phyloP scores from a whole-genome alignment of 2,888 invertebrate species.

The Branchellion lobata region DNA sequence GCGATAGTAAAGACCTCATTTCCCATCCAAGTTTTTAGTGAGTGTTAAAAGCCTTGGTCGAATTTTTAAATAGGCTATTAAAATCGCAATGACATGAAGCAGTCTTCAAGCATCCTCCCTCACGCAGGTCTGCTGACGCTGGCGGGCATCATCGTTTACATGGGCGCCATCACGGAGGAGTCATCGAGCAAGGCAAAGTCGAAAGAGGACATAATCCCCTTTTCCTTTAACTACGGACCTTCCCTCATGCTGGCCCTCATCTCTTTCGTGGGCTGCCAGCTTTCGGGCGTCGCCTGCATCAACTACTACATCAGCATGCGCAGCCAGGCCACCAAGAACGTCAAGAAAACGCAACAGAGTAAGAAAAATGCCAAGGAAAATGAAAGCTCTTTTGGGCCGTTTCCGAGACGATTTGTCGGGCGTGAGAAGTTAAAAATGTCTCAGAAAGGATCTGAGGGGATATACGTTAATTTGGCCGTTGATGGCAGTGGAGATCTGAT shows the following conservation, averaged over 20 bases:
- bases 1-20: too few species aligned
- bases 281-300: conserved; percentile 61
- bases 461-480: neutral
- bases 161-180: conserved; percentile 61
- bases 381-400: neutral
- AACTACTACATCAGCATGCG: conserved; percentile 61
- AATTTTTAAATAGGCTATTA: too few species aligned
- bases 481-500: neutral
- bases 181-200: conserved; percentile 59
- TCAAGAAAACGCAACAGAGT: conserved; percentile 54
- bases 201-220: conserved; percentile 57
- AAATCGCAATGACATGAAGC: too few species aligned
- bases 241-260: conserved; percentile 61
- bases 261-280: conserved; percentile 60
- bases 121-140: conserved; percentile 59
- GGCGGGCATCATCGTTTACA: conserved; percentile 61
- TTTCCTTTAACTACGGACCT: conserved; percentile 59
- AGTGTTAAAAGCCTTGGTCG: too few species aligned
- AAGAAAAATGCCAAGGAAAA: neutral
- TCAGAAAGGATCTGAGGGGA: neutral
- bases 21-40: too few species aligned
- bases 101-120: too few species aligned
- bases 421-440: neutral
- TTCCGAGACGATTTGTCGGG: neutral
- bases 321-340: conserved; percentile 59